Evolutionary conservation across 1,140 invertebrate species (phyloP), one percentile per base, ranked within the genome.

Genomic region (Drosophila teissieri): DNA sequence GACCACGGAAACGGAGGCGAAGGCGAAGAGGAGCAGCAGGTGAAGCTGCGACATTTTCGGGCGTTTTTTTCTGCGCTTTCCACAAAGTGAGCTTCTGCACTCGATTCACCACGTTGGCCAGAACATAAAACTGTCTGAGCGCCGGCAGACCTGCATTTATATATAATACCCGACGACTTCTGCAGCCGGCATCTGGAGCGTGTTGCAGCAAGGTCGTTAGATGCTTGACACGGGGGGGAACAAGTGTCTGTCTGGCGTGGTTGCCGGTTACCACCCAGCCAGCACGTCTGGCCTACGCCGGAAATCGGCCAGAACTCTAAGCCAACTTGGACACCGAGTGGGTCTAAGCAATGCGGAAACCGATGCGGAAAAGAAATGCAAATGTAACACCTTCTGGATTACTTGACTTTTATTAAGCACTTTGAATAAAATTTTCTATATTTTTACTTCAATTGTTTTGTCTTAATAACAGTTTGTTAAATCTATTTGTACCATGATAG

Each of bases 151-250:
- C 68, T 62, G 70, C 58, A 57, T 72, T 64, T 82, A 60, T 79
- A 77, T 77, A 83, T 88, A 64, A 69, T 52, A 73, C 45, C 52
- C 63, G 48, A 7, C 24, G 78, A 76, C 78, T 86, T 27, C 8
- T 57, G 37, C 69, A 68, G 36, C 73, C 14, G 34, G 11, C 27
- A n/a, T 40, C 22, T 8, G 52, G 57, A 73, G 70, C 83, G 83
- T 88, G 83, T 86, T 78, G 46, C 44, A 48, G 67, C 64, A 70
- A 70, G 67, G 67, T 70, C 64, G 67, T 69, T 68, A 61, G 63
- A 62, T 88, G 67, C 46, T 60, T 60, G 73, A 86, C 83, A 86
- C 62, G 70, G 51, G 56, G 60, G 56, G 52, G 52, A 86, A 88
- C 83, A 86, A 88, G 67, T 83, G 83, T 80, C 69, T 64, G 34